phyloP scores from a whole-genome alignment of 2,797 vertebrate genomes.

The Eidolon dupreanum region DNA sequence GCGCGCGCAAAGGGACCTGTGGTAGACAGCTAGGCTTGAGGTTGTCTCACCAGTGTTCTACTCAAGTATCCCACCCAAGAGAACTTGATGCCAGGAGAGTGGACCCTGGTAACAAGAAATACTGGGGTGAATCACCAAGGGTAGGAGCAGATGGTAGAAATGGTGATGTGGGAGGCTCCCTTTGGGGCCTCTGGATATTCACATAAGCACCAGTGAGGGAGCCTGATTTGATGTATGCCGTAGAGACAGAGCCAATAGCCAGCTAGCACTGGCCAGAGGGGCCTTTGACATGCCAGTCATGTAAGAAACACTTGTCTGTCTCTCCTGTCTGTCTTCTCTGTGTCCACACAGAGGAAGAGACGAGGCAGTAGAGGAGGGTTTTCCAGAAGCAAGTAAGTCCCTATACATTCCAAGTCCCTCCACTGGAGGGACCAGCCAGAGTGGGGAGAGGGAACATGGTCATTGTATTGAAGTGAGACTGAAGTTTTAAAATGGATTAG shows the following conservation, averaged over 20 bases:
- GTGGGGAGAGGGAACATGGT: not conserved
- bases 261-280: not conserved
- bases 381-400: not conserved
- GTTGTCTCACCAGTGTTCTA: not conserved
- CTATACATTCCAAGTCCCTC: not conserved
- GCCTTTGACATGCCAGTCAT: not conserved
- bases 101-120: not conserved
- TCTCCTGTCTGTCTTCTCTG: not conserved
- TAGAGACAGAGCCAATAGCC: not conserved
- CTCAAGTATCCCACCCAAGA: not conserved
- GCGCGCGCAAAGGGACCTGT: not conserved
- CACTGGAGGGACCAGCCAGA: rapidly evolving
- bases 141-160: not conserved
- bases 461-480: not conserved
- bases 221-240: not conserved
- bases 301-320: not conserved
- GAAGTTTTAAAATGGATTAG: not conserved
- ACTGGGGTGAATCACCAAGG: not conserved
- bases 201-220: not conserved
- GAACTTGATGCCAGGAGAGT: not conserved
- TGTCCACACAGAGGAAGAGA: not conserved
- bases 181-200: not conserved
- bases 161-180: not conserved
- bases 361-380: not conserved
- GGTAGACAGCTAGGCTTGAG: not conserved